Base-by-base conservation (phyloP, 2,797 vertebrate species). In the Periophthalmus magnuspinnatus region DNA sequence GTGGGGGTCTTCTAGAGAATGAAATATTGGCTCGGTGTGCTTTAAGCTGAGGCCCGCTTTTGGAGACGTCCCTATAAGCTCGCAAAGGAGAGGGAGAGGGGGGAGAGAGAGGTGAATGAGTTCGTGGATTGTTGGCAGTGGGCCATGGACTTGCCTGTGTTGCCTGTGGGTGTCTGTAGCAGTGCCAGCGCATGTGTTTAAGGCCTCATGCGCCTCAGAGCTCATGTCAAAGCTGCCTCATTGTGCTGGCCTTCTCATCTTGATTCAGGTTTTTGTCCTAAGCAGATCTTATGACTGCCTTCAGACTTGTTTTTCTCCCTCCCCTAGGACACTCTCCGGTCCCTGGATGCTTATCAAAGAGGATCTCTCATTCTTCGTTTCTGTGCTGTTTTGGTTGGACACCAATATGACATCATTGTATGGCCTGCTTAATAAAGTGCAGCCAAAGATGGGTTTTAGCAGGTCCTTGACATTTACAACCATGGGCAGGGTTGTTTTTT, bases 131-230 rank as follows among this genome's bases (percentile, higher is more conserved):
- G 47, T 84, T 94, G 93, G 93, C 92, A 81, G 79, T 2, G 67
- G 78, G 90, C 93, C 93, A 93, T 56, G 3, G 72, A 82, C 87
- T 88, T 83, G 55, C 55, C 52, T 58, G 24, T 58, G 56, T 33
- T 32, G 91, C 91, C 90, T 91, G 89, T 91, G 90, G 88, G 86
- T 90, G 92, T 94, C 88, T 93, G 92, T 89, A 89, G 87, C 87
- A 33, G 72, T 88, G 92, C 91, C 90, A 93, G 89, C 83, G 89
- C 91, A 91, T 93, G 92, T 92, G 91, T 93, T 93, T 90, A 87
- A 91, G 90, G 86, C 84, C 84, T 85, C 83, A 72, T 87, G 91
- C 54, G 77, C 87, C 86, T 89, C 84, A 74, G 78, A 86, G 88
- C 90, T 89, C 84, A 87, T 89, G 90, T 90, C 89, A 90, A 86